Conservation (phyloP, 2,888 invertebrate genomes). For the Drosophila neotestacea region DNA sequence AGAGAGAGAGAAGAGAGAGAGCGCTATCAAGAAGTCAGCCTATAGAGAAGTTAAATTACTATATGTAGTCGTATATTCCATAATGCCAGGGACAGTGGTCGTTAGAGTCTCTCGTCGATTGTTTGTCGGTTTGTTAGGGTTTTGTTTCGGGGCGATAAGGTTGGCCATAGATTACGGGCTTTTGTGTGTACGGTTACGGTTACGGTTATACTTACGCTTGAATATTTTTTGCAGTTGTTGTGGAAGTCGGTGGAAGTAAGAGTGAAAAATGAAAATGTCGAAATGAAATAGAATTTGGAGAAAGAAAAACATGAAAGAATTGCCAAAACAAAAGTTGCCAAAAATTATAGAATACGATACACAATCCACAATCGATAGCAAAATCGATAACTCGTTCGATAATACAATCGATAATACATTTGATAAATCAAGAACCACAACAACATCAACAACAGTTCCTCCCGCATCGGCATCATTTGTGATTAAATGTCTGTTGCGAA, state of each 20-base stretch:
- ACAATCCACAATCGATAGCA: conserved; percentile 17
- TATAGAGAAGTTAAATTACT: conserved; percentile 27
- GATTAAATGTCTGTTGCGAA: conserved; percentile 83
- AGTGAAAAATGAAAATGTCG: conserved; percentile 28
- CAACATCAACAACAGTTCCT: conserved; percentile 31
- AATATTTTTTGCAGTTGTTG: conserved; percentile 11
- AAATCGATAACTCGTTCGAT: background rate
- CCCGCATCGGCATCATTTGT: conserved; percentile 79
- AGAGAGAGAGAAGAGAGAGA: conserved; percentile 1
- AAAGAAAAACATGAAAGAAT: conserved; percentile 73
- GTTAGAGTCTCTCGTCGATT: conserved; percentile 11
- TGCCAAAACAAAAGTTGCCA: conserved; percentile 66
- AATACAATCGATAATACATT: too few species aligned
- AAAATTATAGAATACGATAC: conserved; percentile 22
- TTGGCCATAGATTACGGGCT: conserved; percentile 13
- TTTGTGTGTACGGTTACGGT: conserved; percentile 1
- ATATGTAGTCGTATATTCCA: conserved; percentile 22
- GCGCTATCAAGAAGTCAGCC: conserved; percentile 45
- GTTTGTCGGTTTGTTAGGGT: conserved; percentile 10
- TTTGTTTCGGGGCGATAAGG: conserved; percentile 28
- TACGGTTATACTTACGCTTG: conserved; percentile 8
- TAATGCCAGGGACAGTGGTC: conserved; percentile 37
- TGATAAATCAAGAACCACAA: conserved; percentile 8
- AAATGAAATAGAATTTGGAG: conserved; percentile 43
- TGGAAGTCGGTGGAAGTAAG: conserved; percentile 3